These are phyloP conservation scores for Griposia aprilina DNA, from an alignment of 2,888 invertebrate species.

Conservation along the genomic window DNA sequence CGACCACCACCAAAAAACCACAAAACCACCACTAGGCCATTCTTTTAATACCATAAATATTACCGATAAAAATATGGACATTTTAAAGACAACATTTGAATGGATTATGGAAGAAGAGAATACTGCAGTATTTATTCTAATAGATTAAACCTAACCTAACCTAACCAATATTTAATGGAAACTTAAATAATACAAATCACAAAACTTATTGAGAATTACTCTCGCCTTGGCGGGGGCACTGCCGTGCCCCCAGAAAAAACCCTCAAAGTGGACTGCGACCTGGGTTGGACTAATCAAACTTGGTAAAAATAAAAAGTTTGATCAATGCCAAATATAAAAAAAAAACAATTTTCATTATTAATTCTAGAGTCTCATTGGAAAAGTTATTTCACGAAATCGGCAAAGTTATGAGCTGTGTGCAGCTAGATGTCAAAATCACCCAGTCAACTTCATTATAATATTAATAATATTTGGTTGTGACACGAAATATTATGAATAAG, in stretches of 20 bases:
- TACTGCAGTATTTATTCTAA: not conserved
- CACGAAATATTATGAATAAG: constrained; percentile 23
- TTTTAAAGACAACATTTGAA: too few species aligned
- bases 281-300: not conserved
- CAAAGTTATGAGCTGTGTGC: constrained; percentile 17
- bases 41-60: not conserved
- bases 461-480: constrained; percentile 20
- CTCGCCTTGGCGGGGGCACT: too few species aligned
- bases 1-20: too few species aligned
- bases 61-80: too few species aligned
- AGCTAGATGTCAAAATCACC: constrained; percentile 19
- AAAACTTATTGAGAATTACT: not conserved
- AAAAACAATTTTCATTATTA: constrained; percentile 4
- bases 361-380: not conserved
- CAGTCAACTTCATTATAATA: constrained; percentile 3
- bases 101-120: too few species aligned
- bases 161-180: not conserved
- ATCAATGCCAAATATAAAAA: not conserved
- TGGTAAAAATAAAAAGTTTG: not conserved
- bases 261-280: not conserved
- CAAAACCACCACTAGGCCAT: too few species aligned
- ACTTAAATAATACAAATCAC: not conserved
- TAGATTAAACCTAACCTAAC: not conserved
- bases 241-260: not conserved
- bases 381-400: constrained; percentile 16